Evolutionary conservation across 2,797 vertebrate species (phyloP), one percentile per base, ranked within the genome.

Genomic region (Sebastes hubbsi): DNA sequence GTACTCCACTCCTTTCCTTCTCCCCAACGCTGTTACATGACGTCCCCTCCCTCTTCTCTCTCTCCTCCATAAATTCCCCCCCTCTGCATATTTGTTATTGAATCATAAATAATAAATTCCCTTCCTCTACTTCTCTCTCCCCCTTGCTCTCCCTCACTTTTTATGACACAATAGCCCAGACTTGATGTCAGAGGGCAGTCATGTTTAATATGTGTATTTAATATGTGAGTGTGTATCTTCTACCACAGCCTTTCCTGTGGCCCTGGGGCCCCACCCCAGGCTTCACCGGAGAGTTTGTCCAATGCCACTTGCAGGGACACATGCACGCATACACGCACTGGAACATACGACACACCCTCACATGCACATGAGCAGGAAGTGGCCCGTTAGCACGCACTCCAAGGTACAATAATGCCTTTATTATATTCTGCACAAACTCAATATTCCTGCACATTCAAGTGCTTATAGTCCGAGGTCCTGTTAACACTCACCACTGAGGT

Each of bases 201-300:
- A 63, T 79, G 25, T 76, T 69, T 74, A 16, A 63, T 65, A 2
- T 80, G 32, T 68, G 63, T 75, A 38, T 81, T 27, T 75, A 49
- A 20, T 49, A 49, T 42, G 64, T 29, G 46, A 58, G 64, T 54
- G 69, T 71, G 75, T 84, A 54, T 77, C 74, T 89, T 84, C 83
- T 77, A 84, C 77, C 73, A 78, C 83, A 86, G 90, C 78, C 86
- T 91, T 94, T 95, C 94, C 95, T 93, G 91, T 89, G 82, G 82
- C 88, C 86, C 82, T 75, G 69, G 71, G 76, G 84, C 85, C 79
- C 88, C 91, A 87, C 87, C 14, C 87, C 78, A 73, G 67, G 56
- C 66, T 75, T 67, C 67, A 80, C 42, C 61, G 24, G 66, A 80
- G 49, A 84, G 80, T 83, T 81, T 62, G 73, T 77, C 71, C 54